phyloP scores from a whole-genome alignment of 2,797 vertebrate species.

The Myotis pilosus region DNA sequence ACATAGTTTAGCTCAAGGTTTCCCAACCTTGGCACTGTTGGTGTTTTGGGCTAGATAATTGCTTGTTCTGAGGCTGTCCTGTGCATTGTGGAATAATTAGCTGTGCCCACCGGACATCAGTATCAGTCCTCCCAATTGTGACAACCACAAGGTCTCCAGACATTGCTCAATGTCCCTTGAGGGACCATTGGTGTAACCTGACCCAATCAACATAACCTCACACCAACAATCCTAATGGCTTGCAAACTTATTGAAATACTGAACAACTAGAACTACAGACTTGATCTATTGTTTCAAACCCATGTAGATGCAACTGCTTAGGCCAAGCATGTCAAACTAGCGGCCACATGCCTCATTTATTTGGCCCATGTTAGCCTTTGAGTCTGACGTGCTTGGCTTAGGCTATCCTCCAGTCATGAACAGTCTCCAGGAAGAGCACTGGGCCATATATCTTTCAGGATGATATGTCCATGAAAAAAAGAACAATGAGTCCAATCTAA shows the following conservation, averaged over 20 bases:
- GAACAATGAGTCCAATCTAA: background rate
- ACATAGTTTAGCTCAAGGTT: too few relatives aligned
- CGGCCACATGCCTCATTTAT: too few relatives aligned
- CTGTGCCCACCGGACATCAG: background rate
- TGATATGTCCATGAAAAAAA: background rate
- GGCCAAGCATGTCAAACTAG: too few relatives aligned
- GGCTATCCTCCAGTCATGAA: background rate
- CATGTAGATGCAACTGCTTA: background rate
- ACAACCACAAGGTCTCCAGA: background rate
- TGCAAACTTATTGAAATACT: background rate
- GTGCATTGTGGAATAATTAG: background rate
- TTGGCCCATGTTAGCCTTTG: too few relatives aligned
- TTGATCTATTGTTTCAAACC: background rate
- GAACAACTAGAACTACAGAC: background rate
- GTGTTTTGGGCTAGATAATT: background rate
- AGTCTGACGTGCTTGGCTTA: too few relatives aligned
- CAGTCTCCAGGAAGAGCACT: background rate
- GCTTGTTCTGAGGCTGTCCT: too few relatives aligned
- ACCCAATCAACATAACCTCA: background rate
- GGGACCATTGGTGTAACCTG: background rate
- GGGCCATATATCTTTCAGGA: background rate
- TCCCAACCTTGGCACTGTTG: background rate
- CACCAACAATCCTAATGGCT: background rate
- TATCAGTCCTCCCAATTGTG: background rate
- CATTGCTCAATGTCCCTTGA: too few relatives aligned